Evolutionary conservation across 2,888 invertebrate species (phyloP).

Genomic region (Philereme transversata): DNA sequence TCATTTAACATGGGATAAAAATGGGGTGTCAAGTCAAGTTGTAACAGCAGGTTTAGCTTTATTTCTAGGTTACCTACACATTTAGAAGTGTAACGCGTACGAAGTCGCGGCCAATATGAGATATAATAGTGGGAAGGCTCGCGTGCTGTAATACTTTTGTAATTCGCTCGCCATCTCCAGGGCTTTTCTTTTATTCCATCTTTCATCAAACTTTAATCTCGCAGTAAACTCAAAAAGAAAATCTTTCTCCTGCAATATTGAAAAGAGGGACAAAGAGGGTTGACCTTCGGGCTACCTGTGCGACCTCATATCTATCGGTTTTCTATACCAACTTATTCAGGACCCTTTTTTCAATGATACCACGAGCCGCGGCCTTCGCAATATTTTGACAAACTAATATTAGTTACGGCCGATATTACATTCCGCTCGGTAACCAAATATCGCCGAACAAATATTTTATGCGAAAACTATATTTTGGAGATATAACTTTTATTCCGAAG

Average conservation of each 20-base stretch:
- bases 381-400: slow-evolving; percentile 44
- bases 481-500: too few relatives aligned
- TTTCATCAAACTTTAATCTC: slow-evolving; percentile 25
- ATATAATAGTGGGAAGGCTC: slow-evolving; percentile 7
- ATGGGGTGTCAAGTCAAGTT: too few relatives aligned
- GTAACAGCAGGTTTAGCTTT: too few relatives aligned
- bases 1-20: too few relatives aligned
- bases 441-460: slow-evolving; percentile 15
- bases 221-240: slow-evolving; percentile 17
- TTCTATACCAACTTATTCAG: slow-evolving; percentile 27
- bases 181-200: slow-evolving; percentile 8
- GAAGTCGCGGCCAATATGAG: too few relatives aligned
- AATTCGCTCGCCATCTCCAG: slow-evolving; percentile 1
- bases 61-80: too few relatives aligned
- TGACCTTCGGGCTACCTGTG: slow-evolving; percentile 29
- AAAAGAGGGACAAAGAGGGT: slow-evolving; percentile 27
- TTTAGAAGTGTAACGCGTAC: too few relatives aligned
- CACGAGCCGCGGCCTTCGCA: slow-evolving; percentile 8
- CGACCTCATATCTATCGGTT: slow-evolving; percentile 34
- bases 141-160: slow-evolving; percentile 3
- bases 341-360: slow-evolving; percentile 38
- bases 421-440: slow-evolving; percentile 25
- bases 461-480: background rate
- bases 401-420: slow-evolving; percentile 35
- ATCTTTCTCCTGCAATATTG: slow-evolving; percentile 23